Conservation (phyloP, 2,113 vertebrate species). For the Thinocorus orbignyianus region DNA sequence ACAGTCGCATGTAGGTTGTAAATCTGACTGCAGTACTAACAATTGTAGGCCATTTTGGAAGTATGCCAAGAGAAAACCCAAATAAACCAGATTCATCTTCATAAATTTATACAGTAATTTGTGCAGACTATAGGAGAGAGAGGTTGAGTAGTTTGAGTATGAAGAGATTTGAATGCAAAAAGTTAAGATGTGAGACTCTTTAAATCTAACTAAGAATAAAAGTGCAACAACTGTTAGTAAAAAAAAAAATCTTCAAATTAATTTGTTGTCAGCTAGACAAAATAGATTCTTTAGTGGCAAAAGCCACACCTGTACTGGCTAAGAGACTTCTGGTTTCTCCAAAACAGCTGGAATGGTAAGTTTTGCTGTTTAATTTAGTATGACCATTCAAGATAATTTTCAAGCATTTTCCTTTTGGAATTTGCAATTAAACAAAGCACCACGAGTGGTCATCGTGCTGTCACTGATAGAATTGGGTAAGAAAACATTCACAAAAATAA, state of each 20-base stretch:
- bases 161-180: not conserved
- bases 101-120: not conserved
- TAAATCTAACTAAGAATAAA: not conserved
- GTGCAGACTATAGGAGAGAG: not conserved
- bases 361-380: not conserved
- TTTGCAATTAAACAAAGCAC: not conserved
- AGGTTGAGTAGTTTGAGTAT: not conserved
- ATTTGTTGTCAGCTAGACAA: not conserved
- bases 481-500: not conserved
- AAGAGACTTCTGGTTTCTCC: not conserved
- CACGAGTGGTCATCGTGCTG: not conserved
- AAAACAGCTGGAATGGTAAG: not conserved
- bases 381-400: not conserved
- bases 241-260: not conserved
- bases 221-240: not conserved
- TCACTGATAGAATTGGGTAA: not conserved
- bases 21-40: not conserved
- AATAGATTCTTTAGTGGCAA: not conserved
- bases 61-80: not conserved
- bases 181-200: not conserved
- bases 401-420: not conserved
- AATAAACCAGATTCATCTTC: not conserved
- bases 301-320: not conserved
- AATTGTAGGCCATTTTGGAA: not conserved
- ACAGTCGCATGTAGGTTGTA: accelerated